These are phyloP conservation scores for Cenopis cana DNA, from an alignment of 2,888 invertebrate genomes.

Conservation along the genomic window DNA sequence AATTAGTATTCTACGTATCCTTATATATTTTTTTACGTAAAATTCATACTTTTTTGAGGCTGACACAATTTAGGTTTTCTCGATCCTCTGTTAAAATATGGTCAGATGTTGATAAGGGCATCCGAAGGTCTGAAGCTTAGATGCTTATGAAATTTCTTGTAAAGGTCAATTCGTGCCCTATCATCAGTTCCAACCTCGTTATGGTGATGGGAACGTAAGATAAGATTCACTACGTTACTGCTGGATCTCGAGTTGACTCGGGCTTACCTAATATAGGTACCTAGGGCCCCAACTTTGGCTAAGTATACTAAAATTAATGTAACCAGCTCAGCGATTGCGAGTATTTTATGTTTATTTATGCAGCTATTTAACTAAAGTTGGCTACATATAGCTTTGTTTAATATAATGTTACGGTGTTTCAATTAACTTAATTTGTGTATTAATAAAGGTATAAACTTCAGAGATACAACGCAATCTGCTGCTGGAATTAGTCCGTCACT, in stretches of 20 bases:
- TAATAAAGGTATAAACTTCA: background rate
- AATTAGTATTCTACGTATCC: too few species aligned
- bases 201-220: slow-evolving; percentile 15
- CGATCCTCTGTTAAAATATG: too few species aligned
- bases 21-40: too few species aligned
- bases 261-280: too few species aligned
- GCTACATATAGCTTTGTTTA: background rate
- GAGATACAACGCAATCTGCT: background rate
- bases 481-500: slow-evolving; percentile 26
- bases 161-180: slow-evolving; percentile 34
- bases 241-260: too few species aligned
- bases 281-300: background rate
- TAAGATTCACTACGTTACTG: background rate
- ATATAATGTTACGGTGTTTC: background rate
- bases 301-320: too few species aligned
- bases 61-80: too few species aligned
- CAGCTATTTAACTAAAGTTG: background rate
- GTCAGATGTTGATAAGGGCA: too few species aligned
- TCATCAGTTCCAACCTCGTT: slow-evolving; percentile 18
- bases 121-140: background rate
- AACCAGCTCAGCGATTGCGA: too few species aligned
- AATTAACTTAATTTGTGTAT: too few species aligned
- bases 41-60: too few species aligned
- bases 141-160: slow-evolving; percentile 21
- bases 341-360: background rate